Evolutionary conservation across 1,140 invertebrate species (phyloP), one percentile per base, ranked within the genome.

Genomic region (Drosophila subpulchrella): DNA sequence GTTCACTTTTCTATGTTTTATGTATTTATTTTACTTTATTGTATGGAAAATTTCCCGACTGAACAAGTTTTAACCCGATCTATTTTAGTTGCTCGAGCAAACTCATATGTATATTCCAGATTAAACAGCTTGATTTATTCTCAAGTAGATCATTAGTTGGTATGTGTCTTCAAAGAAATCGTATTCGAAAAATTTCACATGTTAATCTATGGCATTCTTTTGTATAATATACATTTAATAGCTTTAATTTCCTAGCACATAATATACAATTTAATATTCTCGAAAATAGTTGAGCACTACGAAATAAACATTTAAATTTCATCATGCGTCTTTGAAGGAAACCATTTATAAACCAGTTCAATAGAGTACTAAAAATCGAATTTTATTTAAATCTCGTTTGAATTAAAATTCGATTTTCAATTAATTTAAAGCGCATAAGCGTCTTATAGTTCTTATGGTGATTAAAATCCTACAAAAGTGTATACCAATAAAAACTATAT

Each of bases 11-110:
- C 12, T 27, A 8, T 30, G 17, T 67, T 48, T 27, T 32, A 32
- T 67, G 38, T 68, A 44, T 55, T 55, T 47, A 32, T 68, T 70
- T 54, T 20, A 54, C 30, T 55, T 65, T 67, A 24, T 70, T 20
- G 36, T 24, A 42, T 67, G 63, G 46, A 67, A 55, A 68, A 46
- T 70, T 70, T 55, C 1, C 24, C 3, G 30, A 4, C 17, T 34
- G 13, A 44, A 34, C 15, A 39, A 39, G 48, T 61, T 57, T 17
- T 15, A 44, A 15, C 27, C 15, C 13, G 38, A 58, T 62, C 24
- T 66, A 24, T 38, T 46, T 38, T n/a, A 13, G 11, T 51, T 6
- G 2, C 30, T 11, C 27, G 30, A 17, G 42, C 8, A 15, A 34
- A 12, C 13, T 36, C n/a, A 59, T 59, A 46, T 4, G 10, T 20